These are phyloP conservation scores for Epicauta chinensis DNA, from an alignment of 1,140 invertebrate species.

Conservation along the genomic window DNA sequence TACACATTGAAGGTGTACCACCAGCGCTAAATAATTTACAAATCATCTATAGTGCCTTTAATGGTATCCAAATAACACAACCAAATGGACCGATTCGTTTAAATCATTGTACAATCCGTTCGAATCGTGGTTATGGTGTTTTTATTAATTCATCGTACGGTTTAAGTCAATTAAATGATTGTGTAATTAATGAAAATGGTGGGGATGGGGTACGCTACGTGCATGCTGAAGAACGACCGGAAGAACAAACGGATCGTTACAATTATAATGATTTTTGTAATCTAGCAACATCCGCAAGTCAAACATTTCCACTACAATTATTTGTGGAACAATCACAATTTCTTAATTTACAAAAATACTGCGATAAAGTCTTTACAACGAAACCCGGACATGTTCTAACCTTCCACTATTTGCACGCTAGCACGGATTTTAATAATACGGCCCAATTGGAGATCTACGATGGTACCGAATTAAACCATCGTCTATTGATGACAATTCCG, in stretches of 20 bases:
- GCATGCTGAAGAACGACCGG: constrained; percentile 67
- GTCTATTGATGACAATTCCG: constrained; percentile 58
- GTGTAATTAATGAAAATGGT: constrained; percentile 69
- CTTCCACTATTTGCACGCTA: constrained; percentile 72
- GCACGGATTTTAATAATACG: constrained; percentile 65
- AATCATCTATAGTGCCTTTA: constrained; percentile 80
- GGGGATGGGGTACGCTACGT: constrained; percentile 83
- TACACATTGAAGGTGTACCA: constrained; percentile 81
- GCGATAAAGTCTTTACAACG: constrained; percentile 72
- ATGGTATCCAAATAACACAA: constrained; percentile 83
- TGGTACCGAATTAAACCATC: constrained; percentile 62
- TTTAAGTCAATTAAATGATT: constrained; percentile 62
- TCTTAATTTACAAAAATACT: constrained; percentile 57
- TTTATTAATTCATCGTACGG: constrained; percentile 85
- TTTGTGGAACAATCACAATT: constrained; percentile 70
- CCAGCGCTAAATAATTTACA: constrained; percentile 75
- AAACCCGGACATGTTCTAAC: constrained; percentile 72
- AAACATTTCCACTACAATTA: constrained; percentile 75
- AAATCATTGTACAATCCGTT: constrained; percentile 70
- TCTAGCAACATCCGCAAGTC: constrained; percentile 69
- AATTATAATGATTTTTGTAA: constrained; percentile 74
- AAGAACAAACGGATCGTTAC: constrained; percentile 62
- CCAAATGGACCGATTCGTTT: constrained; percentile 76
- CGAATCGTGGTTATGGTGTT: constrained; percentile 84
- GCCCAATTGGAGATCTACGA: constrained; percentile 71